Evolutionary conservation across 2,113 vertebrate species (phyloP).

Genomic region (Amblyornis subalaris): DNA sequence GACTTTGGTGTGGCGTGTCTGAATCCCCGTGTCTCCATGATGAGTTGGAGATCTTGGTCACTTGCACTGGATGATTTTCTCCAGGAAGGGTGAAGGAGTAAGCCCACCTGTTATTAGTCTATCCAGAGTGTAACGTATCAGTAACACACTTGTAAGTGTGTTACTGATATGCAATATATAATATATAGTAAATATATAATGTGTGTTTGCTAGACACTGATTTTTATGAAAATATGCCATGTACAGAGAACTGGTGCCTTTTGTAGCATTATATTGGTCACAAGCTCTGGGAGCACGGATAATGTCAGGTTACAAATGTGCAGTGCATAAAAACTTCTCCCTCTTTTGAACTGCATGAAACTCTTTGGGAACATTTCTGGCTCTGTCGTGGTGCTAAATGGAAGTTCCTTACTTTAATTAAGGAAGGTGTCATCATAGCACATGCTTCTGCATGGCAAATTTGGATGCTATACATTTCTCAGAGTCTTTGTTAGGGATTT

Average conservation of each 20-base stretch:
- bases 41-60: neutral
- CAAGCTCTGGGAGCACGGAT: neutral
- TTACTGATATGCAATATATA: neutral
- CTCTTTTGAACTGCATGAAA: rapidly evolving
- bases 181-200: neutral
- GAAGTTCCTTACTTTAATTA: conserved; percentile 20
- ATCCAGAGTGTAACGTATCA: neutral
- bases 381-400: neutral
- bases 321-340: neutral
- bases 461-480: conserved; percentile 28
- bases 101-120: neutral
- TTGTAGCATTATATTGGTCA: neutral
- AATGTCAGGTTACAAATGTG: neutral
- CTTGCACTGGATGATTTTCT: neutral
- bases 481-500: conserved; percentile 14
- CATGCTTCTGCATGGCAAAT: neutral
- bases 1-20: rapidly evolving
- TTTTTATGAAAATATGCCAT: neutral
- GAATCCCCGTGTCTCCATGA: neutral
- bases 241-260: neutral
- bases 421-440: neutral
- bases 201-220: neutral
- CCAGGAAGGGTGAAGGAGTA: neutral
- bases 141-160: rapidly evolving
- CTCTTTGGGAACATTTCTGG: neutral